These are phyloP conservation scores for Heliopora coerulea DNA, from an alignment of 92 coral and sea anemone genomes.

Conservation along the genomic window DNA sequence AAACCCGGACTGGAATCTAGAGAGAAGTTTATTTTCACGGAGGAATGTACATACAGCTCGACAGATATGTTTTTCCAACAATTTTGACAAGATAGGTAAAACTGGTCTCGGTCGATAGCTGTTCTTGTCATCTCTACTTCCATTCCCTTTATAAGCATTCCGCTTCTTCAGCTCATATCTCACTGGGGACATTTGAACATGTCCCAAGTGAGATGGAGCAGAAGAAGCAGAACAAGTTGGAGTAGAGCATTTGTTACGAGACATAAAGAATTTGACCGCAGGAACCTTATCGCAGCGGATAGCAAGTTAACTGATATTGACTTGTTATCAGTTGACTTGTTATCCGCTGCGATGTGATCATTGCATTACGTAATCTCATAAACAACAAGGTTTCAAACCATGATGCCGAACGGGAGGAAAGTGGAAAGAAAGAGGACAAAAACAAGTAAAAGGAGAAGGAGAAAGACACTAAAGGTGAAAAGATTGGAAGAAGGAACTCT, in stretches of 20 bases:
- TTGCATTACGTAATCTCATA: conserved; percentile 92
- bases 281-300: conserved; percentile 97
- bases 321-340: conserved; percentile 86
- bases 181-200: conserved; percentile 96
- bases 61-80: no score
- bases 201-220: conserved; percentile 99
- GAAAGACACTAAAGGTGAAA: conserved; percentile 74
- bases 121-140: no score
- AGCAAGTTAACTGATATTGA: conserved; percentile 89
- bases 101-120: no score
- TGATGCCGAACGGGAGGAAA: conserved; percentile 96
- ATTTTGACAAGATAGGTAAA: no score
- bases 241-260: conserved; percentile 91
- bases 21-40: no score
- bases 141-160: no score
- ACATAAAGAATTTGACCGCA: conserved; percentile 92
- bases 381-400: conserved; percentile 94
- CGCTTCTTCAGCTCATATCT: no score
- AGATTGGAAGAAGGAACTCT: no score
- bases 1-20: no score
- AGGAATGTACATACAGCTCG: no score
- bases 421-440: conserved; percentile 90
- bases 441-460: conserved; percentile 88
- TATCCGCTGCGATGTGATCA: conserved; percentile 92
- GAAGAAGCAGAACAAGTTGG: conserved; percentile 99